Conservation (phyloP, 2,797 vertebrate species). For the Accipiter superciliosus region DNA sequence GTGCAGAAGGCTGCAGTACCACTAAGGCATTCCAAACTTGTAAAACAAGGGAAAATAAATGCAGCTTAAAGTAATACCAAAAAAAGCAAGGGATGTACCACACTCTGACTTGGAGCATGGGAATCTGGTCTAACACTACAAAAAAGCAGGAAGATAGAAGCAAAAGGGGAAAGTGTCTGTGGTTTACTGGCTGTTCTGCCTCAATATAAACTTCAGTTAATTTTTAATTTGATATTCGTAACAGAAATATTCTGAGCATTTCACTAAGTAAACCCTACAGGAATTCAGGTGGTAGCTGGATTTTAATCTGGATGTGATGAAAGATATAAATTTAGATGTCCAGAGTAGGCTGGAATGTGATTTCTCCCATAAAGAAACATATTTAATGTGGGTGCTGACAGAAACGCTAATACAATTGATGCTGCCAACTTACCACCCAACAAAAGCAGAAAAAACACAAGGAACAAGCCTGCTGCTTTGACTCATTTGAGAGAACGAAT, state of each 20-base stretch:
- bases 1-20: neutral
- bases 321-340: slow-evolving; percentile 37
- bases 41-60: neutral
- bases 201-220: slow-evolving; percentile 39
- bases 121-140: neutral
- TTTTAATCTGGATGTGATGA: slow-evolving; percentile 36
- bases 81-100: neutral
- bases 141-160: neutral
- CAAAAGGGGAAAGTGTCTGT: neutral
- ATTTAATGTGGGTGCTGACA: slow-evolving; percentile 49
- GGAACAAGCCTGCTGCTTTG: neutral
- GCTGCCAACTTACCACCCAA: neutral
- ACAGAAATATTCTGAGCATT: slow-evolving; percentile 20
- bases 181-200: slow-evolving; percentile 13
- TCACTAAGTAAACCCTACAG: neutral
- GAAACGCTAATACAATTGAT: slow-evolving; percentile 26
- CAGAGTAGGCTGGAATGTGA: slow-evolving; percentile 20
- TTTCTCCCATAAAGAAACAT: slow-evolving; percentile 24
- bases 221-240: slow-evolving; percentile 26
- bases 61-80: neutral
- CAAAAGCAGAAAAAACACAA: neutral
- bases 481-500: neutral
- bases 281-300: slow-evolving; percentile 41
- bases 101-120: neutral
- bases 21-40: neutral